Base-by-base conservation (phyloP, 2,888 invertebrate species). In the Germaria angustata region DNA sequence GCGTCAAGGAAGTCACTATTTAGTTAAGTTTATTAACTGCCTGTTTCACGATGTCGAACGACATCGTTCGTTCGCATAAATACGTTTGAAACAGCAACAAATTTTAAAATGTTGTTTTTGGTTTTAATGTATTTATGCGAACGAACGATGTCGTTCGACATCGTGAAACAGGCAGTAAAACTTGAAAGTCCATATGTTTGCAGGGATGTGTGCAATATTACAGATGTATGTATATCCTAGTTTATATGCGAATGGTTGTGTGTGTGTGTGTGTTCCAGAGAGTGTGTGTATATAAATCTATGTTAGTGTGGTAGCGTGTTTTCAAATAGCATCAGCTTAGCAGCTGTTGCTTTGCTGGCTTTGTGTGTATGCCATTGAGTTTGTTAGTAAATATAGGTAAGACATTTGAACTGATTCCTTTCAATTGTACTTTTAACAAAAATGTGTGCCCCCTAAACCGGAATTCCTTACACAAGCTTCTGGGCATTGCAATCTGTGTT, bases 401-500 rank as follows among this genome's bases (percentile, higher is more conserved):
- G 34, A 66, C 32, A 59, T 32, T 39, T 69, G 49, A 44, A 51
- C 51, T 32, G n/a, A 32, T 57, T 34, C 80, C 71, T 51, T 24
- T 61, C 9, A 39, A 69, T 44, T 51, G 61, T 59, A 53, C 39
- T 32, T 49, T 51, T 39, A 57, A 13, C 53, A 51, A 32, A 72
- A 41, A 22, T 28, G 28, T 36, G 22, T 46, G 36, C 61, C 61
- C n/a, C 24, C 75, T 39, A 69, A 80, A 76, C 80, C 80, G 75
- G 80, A 80, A 80, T 80, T 80, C 80, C 80, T 76, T 75, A 32
- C 75, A 75, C 63, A 69, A 68, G 68, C 63, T 66, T 57, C 46
- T 59, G 65, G n/a, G 65, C 69, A 75, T 28, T 71, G 63, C 75
- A 75, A 76, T 75, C 61, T 76, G 63, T 65, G 55, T 46, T 65